Conservation (phyloP, 1,140 invertebrate species). For the Magallana ariakensis region DNA sequence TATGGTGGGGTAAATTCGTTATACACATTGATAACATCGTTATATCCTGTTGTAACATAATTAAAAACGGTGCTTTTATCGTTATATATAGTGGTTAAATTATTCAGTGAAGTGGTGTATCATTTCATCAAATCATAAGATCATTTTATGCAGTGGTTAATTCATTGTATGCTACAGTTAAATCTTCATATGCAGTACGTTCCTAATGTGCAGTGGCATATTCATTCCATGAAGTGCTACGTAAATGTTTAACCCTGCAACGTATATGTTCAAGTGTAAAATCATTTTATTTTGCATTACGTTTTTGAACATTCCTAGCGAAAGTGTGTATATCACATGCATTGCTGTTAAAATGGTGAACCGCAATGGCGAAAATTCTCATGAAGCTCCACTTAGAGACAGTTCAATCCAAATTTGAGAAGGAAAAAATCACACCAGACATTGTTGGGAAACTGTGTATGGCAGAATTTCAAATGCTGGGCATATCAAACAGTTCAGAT, state of each 20-base stretch:
- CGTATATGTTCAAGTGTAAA: too few relatives aligned
- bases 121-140: too few relatives aligned
- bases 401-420: neutral
- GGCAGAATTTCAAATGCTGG: slow-evolving; percentile 15
- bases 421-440: slow-evolving; percentile 34
- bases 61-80: neutral
- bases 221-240: too few relatives aligned
- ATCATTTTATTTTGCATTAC: too few relatives aligned
- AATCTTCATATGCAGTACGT: too few relatives aligned
- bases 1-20: neutral
- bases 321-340: too few relatives aligned
- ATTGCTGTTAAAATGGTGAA: neutral
- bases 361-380: neutral
- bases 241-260: too few relatives aligned
- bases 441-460: slow-evolving; percentile 8
- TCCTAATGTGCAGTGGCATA: too few relatives aligned
- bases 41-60: neutral
- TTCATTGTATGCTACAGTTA: too few relatives aligned
- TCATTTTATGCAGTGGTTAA: too few relatives aligned
- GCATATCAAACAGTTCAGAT: slow-evolving; percentile 24
- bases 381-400: neutral
- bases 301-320: too few relatives aligned
- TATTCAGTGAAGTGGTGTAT: neutral
- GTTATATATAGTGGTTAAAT: neutral
- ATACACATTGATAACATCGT: neutral